Evolutionary conservation across 2,888 invertebrate genomes (phyloP), one percentile per base, ranked within the genome.

Genomic region (Eudasyphora cyanicolor): DNA sequence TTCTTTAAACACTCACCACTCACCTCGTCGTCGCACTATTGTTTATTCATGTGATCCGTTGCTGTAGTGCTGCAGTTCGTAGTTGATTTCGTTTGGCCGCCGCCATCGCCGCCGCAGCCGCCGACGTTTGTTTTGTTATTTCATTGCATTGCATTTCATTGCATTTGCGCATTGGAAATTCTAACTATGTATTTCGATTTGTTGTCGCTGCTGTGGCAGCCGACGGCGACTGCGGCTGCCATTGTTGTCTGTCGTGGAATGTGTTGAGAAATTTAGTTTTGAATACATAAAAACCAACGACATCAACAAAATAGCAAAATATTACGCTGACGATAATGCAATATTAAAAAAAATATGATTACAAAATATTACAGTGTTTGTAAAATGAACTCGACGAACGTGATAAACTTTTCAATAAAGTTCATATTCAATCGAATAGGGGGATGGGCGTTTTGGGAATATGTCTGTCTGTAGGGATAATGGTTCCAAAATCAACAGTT

Each of bases 121-220:
- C 54, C 27, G 69, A 69, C 54, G 42, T 73, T 29, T 62, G 51
- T 64, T 71, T 70, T 17, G 35, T 62, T 76, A 19, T 73, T 51
- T 21, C 62, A 71, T 74, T 62, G 38, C n/a, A n/a, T 70, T 49
- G 45, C 74, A 38, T 49, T 45, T 19, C 35, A 21, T 19, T 42
- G 45, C 19, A 74, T 69, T 64, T 75, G 78, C 64, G 70, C 70
- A 67, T 67, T 67, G 64, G 49, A 27, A 49, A 19, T 7, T 70
- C n/a, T n/a, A n/a, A n/a, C n/a, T 6, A 17, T 62, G 54, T 57
- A 42, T 64, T 70, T 57, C 4, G 21, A 57, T 17, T 64, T 54
- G 21, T 67, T 38, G 24, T 12, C 60, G 42, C 57, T 73, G 51
- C 49, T 77, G 62, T 67, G 62, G 71, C 74, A 64, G 67, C 67